These are phyloP conservation scores for Oceanites oceanicus DNA, from an alignment of 2,113 vertebrate genomes.

Conservation along the genomic window DNA sequence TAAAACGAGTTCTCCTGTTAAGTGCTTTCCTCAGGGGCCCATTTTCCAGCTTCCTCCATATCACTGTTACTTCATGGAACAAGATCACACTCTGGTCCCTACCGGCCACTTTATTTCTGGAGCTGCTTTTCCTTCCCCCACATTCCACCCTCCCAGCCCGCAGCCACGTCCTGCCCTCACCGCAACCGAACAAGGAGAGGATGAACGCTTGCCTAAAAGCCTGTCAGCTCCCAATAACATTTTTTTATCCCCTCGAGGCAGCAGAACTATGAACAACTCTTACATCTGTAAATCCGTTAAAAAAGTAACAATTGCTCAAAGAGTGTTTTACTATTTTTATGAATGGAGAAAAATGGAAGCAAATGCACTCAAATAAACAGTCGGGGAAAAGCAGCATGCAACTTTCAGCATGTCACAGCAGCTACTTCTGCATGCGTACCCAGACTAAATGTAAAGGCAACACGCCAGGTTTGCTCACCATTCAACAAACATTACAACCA, in stretches of 20 bases:
- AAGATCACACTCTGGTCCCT: not conserved
- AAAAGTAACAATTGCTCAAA: not conserved
- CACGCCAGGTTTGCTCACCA: conserved; percentile 78
- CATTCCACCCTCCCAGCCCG: not conserved
- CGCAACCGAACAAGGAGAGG: not conserved
- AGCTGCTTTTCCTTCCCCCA: not conserved
- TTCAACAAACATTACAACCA: conserved; percentile 88
- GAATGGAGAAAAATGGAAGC: not conserved
- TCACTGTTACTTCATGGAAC: not conserved
- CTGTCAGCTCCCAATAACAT: not conserved
- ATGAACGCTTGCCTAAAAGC: not conserved
- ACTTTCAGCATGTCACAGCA: not conserved
- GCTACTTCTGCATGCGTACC: not conserved
- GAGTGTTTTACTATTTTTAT: not conserved
- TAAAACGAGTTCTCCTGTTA: not conserved
- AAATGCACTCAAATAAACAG: not conserved
- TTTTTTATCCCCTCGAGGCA: not conserved
- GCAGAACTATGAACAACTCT: not conserved
- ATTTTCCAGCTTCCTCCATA: not conserved
- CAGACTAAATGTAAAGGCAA: not conserved
- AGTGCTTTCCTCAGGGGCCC: not conserved
- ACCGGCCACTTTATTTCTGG: not conserved
- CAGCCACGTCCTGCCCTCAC: not conserved
- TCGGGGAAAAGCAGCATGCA: not conserved
- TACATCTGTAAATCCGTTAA: not conserved